Evolutionary conservation across 1,140 invertebrate genomes (phyloP).

Genomic region (honey bee (Apis mellifera)): DNA sequence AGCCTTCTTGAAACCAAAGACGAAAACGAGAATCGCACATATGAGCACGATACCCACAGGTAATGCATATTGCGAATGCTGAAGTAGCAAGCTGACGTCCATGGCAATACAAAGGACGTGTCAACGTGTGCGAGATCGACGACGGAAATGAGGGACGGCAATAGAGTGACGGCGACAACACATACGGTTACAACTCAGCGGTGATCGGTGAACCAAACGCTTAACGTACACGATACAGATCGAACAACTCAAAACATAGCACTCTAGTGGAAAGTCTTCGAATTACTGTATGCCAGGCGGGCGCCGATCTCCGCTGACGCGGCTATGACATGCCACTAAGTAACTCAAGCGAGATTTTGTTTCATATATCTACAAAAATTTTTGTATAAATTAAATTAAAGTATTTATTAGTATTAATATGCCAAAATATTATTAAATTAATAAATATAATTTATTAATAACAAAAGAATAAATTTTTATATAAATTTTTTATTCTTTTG

Average conservation of each 20-base stretch:
- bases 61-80: conserved; percentile 83
- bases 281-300: conserved; percentile 66
- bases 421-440: not conserved
- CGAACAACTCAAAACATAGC: conserved; percentile 52
- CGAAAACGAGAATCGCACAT: conserved; percentile 86
- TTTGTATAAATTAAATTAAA: not conserved
- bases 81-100: conserved; percentile 72
- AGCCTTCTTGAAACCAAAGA: conserved; percentile 87
- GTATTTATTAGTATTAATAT: conserved; percentile 41
- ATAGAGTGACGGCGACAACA: conserved; percentile 35
- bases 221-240: conserved; percentile 46
- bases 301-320: conserved; percentile 70
- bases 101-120: conserved; percentile 55
- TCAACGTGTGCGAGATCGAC: conserved; percentile 32
- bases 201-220: conserved; percentile 50
- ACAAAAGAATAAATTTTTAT: not conserved
- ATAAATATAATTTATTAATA: not conserved
- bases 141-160: conserved; percentile 53
- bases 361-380: not conserved
- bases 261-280: conserved; percentile 41
- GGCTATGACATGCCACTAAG: conserved; percentile 68
- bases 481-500: not conserved
- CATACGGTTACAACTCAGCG: conserved; percentile 31
- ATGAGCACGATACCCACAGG: conserved; percentile 86
- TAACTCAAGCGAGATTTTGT: conserved; percentile 38